A percentile compares a stretch with the other conserved stretches of the same genome.
These are phyloP conservation scores for Ariopsis seemanni DNA, from an alignment of 2,113 vertebrate genomes.

Conservation along the genomic window DNA sequence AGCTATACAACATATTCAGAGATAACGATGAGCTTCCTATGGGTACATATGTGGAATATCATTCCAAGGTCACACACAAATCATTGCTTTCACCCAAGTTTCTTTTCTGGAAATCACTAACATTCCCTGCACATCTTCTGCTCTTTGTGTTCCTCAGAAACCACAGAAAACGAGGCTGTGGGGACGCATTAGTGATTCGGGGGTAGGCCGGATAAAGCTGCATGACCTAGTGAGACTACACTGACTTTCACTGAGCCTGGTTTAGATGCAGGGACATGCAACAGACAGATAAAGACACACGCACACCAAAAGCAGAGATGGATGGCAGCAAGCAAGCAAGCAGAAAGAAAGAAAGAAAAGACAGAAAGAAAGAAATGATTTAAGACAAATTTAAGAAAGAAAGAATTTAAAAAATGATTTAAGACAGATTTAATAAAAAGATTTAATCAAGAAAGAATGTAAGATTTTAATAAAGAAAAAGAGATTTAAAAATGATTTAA, in stretches of 20 bases:
- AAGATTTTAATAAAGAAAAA: neutral
- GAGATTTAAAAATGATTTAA: neutral
- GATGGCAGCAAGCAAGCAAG: no score
- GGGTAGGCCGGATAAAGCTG: constrained; percentile 40
- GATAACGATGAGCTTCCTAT: constrained; percentile 19
- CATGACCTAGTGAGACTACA: constrained; percentile 42
- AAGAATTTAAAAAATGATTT: neutral
- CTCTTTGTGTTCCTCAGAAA: constrained; percentile 49
- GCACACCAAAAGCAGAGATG: neutral
- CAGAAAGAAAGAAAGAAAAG: neutral
- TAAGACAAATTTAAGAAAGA: neutral
- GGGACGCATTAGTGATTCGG: constrained; percentile 57
- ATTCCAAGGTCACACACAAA: constrained; percentile 54
- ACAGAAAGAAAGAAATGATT: neutral
- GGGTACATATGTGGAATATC: constrained; percentile 13
- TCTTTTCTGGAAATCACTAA: constrained; percentile 45
- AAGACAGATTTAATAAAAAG: neutral
- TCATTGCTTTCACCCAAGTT: constrained; percentile 29
- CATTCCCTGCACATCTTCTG: constrained; percentile 32
- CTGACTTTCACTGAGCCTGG: constrained; percentile 46
- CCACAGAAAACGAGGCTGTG: constrained; percentile 24
- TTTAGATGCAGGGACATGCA: constrained; percentile 45
- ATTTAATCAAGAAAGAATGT: neutral
- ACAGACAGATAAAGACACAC: constrained; percentile 41
- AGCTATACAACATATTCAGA: constrained; percentile 31